Evolutionary conservation across 2,888 invertebrate species (phyloP), one percentile per base, ranked within the genome.

Genomic region (Herminia tarsipennalis): DNA sequence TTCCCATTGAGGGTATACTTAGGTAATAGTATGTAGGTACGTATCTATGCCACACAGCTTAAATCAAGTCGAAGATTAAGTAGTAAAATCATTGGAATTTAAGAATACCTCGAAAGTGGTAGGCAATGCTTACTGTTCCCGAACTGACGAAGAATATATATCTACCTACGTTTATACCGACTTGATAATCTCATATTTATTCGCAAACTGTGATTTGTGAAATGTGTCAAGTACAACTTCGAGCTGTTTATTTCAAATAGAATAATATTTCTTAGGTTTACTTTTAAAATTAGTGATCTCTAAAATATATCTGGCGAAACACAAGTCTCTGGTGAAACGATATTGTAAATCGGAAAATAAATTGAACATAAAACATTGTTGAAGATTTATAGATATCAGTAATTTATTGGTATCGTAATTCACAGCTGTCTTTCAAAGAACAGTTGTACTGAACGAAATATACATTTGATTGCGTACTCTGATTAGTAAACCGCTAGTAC

Each of bases 121-220:
- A n/a, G n/a, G n/a, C n/a, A n/a, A n/a, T n/a, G n/a, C n/a, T n/a
- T n/a, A n/a, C n/a, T n/a, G n/a, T n/a, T n/a, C n/a, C n/a, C n/a
- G n/a, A n/a, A n/a, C 4, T 14, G 8, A 5, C 28, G 13, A 28
- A 28, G 13, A 16, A n/a, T 14, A 27, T 36, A 54, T 63, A 59
- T 63, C 63, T 63, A 63, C 63, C 63, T 63, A 59, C 49, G 17
- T 41, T 24, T 45, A 51, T 49, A 54, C 49, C 54, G 34, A 59
- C 43, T 47, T 49, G 43, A 14, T 6, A 13, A 8, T 13, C 13
- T 28, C 28, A 20, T 2, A 6, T 17, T 9, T 18, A 18, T 20
- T 20, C 30, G 14, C 9, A 3, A 30, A n/a, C 3, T 27, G 12
- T 27, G 12, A 13, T 16, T 16, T 28, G 16, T 8, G 14, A 28